phyloP scores from a whole-genome alignment of 2,113 vertebrate genomes.

The Phylloscopus trochilus region DNA sequence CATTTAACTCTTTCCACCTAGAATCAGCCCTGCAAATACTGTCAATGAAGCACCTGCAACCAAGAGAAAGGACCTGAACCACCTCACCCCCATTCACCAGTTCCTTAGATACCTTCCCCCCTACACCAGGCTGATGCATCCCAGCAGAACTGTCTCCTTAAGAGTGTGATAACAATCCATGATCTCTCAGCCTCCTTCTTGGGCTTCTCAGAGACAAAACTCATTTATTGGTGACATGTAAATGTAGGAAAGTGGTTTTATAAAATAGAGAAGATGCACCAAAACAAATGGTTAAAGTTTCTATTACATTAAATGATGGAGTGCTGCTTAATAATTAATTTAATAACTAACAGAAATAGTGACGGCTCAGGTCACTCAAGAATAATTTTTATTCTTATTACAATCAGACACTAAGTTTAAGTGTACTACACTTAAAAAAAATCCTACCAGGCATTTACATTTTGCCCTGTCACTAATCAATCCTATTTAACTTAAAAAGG shows the following conservation, averaged over 20 bases:
- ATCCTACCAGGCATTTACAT: not conserved
- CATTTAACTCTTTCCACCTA: not conserved
- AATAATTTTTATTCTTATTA: not conserved
- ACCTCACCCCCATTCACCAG: not conserved
- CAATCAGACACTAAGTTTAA: not conserved
- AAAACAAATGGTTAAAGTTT: not conserved
- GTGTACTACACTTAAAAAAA: not conserved
- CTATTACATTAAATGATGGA: not conserved
- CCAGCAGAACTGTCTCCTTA: not conserved
- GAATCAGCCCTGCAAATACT: not conserved
- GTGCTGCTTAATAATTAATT: not conserved
- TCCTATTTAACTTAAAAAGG: not conserved
- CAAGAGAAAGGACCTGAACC: not conserved
- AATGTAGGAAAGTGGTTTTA: not conserved
- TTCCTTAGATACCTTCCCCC: not conserved
- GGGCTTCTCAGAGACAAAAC: not conserved
- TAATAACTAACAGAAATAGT: not conserved
- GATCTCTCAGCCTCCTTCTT: not conserved
- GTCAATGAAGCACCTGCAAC: not conserved
- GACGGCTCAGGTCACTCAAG: not conserved
- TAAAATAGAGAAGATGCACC: not conserved
- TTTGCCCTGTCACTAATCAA: conserved; percentile 23
- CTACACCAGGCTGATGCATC: not conserved
- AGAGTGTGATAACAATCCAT: not conserved
- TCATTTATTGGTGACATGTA: not conserved